Evolutionary conservation across 2,888 invertebrate species (phyloP).

Genomic region (Theretra japonica): DNA sequence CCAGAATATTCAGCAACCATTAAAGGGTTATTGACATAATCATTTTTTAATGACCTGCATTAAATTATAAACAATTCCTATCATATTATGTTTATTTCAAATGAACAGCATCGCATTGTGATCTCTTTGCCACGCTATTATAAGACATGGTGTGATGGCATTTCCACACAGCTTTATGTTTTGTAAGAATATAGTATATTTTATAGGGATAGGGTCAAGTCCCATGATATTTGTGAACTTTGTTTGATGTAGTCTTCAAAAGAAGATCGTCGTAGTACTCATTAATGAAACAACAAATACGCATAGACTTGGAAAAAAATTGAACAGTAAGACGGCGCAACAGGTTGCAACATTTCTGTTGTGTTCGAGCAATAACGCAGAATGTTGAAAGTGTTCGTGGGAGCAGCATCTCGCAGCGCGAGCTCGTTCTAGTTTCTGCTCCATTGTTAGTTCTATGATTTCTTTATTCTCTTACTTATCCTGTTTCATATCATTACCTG

Average conservation of each 20-base stretch:
- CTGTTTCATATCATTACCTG: conserved; percentile 16
- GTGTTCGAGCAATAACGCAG: conserved; percentile 48
- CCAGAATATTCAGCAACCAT: not conserved
- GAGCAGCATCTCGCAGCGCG: conserved; percentile 63
- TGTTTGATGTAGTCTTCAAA: too few species aligned
- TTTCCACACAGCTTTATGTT: too few species aligned
- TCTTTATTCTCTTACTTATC: conserved; percentile 42
- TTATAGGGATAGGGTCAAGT: not conserved
- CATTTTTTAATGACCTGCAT: too few species aligned
- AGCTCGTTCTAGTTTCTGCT: conserved; percentile 59
- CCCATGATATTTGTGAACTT: not conserved
- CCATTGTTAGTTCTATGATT: conserved; percentile 60
- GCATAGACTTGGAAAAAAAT: not conserved
- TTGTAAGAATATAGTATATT: too few species aligned
- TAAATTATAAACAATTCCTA: too few species aligned
- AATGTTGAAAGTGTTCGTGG: conserved; percentile 73
- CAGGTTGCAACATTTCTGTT: conserved; percentile 52
- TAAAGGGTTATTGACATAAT: not conserved
- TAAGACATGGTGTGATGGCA: too few species aligned
- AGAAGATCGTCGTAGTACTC: too few species aligned
- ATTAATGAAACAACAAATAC: not conserved
- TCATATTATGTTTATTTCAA: too few species aligned
- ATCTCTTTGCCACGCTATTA: too few species aligned
- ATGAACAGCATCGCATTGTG: too few species aligned
- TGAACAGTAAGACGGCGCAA: conserved; percentile 1